phyloP scores from a whole-genome alignment of 2,888 invertebrate species.

The Plusia festucae region DNA sequence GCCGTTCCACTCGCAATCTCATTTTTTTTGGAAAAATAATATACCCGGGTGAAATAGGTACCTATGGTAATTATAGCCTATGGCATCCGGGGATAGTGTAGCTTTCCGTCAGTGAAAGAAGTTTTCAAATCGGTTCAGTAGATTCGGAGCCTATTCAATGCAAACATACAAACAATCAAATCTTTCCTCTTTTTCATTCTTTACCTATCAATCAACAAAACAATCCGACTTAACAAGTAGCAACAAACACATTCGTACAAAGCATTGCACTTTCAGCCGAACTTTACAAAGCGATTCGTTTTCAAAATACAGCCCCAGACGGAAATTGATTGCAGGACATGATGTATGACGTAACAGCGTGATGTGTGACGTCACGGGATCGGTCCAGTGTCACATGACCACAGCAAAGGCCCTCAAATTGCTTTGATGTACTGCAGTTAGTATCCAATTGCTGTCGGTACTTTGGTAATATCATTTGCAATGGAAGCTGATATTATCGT shows the following conservation, averaged over 20 bases:
- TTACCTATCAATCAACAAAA: no score
- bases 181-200: no score
- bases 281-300: conserved; percentile 52
- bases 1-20: no score
- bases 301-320: conserved; percentile 45
- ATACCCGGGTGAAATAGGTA: no score
- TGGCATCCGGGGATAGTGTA: no score
- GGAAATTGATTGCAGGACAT: conserved; percentile 62
- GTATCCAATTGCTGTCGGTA: conserved; percentile 47
- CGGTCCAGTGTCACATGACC: conserved; percentile 57
- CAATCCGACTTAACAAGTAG: no score
- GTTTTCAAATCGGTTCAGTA: no score
- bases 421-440: conserved; percentile 60
- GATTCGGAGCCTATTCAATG: no score
- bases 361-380: conserved; percentile 35
- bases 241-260: conserved; percentile 26
- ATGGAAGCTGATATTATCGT: background rate
- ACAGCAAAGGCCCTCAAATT: conserved; percentile 60
- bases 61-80: no score
- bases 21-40: no score
- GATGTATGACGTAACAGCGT: conserved; percentile 42
- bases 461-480: conserved; percentile 36
- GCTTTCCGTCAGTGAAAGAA: no score
- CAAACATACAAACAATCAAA: no score
- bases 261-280: background rate